These are phyloP conservation scores for Chunga burmeisteri DNA, from an alignment of 2,113 vertebrate genomes.

Conservation along the genomic window DNA sequence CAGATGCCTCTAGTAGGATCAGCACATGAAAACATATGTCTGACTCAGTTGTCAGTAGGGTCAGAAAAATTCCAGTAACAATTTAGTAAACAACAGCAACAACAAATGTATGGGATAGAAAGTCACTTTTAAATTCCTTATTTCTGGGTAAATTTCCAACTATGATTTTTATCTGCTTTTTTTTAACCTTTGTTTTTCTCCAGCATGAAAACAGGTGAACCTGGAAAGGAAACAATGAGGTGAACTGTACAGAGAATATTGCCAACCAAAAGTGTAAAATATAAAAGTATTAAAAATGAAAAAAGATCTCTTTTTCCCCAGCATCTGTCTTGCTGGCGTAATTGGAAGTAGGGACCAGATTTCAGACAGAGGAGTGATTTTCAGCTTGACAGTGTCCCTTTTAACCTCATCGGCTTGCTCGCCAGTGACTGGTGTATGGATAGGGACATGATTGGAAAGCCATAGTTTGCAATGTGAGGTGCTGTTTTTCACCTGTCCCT, in stretches of 20 bases:
- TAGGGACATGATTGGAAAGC: neutral
- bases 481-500: neutral
- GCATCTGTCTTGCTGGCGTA: neutral
- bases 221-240: neutral
- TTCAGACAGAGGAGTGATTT: slow-evolving; percentile 23
- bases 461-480: neutral
- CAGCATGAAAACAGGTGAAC: neutral
- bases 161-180: neutral
- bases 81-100: neutral
- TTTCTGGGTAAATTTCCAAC: neutral
- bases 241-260: neutral
- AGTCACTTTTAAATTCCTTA: neutral
- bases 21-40: neutral
- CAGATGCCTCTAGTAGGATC: neutral
- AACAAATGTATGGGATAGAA: neutral
- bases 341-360: neutral
- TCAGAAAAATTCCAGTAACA: neutral
- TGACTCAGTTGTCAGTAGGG: neutral
- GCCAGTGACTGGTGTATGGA: neutral
- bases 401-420: neutral
- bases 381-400: neutral
- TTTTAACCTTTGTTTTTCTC: neutral
- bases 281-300: neutral
- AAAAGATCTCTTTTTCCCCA: neutral
- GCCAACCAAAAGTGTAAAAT: neutral